Conservation (phyloP, 2,113 vertebrate species). For the Acinonyx jubatus region DNA sequence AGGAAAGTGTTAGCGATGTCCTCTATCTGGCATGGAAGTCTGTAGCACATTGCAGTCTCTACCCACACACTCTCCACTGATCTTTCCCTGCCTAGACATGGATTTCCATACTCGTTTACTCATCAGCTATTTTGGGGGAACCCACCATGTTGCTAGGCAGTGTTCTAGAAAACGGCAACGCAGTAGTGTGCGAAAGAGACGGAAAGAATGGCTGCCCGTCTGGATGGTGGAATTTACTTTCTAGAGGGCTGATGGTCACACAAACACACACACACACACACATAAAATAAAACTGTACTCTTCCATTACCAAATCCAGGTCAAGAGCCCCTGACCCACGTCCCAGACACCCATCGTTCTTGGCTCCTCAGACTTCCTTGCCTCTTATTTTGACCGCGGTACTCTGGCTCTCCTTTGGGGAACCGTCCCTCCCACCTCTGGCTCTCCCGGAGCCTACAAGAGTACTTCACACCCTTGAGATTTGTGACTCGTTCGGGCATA, state of each 20-base stretch:
- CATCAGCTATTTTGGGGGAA: background rate
- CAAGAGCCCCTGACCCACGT: background rate
- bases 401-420: background rate
- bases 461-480: background rate
- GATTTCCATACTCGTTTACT: background rate
- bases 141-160: background rate
- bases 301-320: background rate
- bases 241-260: background rate
- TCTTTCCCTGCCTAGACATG: background rate
- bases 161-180: background rate
- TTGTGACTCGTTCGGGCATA: background rate
- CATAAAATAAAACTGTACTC: background rate
- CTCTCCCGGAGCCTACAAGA: background rate
- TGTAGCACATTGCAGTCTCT: background rate
- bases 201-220: too few relatives aligned
- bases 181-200: background rate
- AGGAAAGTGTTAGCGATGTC: background rate
- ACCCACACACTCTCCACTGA: background rate
- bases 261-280: too few relatives aligned
- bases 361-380: background rate
- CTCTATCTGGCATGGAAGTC: background rate
- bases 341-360: background rate
- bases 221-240: background rate
- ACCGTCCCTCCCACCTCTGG: background rate
- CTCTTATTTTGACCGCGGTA: background rate